Evolutionary conservation across 1,140 invertebrate genomes (phyloP), one percentile per base, ranked within the genome.

Genomic region (Drosophila chauvacae): DNA sequence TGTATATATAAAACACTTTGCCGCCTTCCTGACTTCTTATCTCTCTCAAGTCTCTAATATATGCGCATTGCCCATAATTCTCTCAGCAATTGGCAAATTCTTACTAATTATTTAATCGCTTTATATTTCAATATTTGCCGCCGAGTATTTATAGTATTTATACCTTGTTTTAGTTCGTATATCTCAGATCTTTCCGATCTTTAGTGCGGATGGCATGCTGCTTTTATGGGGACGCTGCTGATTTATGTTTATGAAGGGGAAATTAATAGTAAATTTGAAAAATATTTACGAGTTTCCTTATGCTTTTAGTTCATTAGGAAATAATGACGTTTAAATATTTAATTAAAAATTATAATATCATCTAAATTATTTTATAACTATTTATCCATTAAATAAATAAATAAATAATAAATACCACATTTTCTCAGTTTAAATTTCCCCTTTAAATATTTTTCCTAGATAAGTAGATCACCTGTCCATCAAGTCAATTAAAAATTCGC

Each of bases 11-110:
- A 58, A 69, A 65, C 63, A 88, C 50, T 65, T 66, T 78, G 85
- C 81, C 86, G 81, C 85, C 85, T 88, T 90, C 85, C 81, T 90
- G 63, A 73, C 82, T 81, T 85, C 81, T 88, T 79, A 90, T 88
- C 86, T 68, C 83, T 76, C 74, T 2, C 26, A 3, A 23, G 74
- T 23, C 30, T 59, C 64, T 79, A 45, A 75, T 59, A 68, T 60
- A 69, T 68, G 77, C 30, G 65, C 65, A 35, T 39, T 13, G 41
- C 14, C 55, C 47, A 30, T 69, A 69, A 68, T 69, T 88, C 71
- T 77, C 57, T 59, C 44, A 30, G 59, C 72, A 75, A 90, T 84
- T 88, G 77, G 84, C 84, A 77, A 88, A 88, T 87, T 88, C 83
- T 70, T 51, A 63, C 84, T 88, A 90, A 88, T 88, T 90, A 84